These are phyloP conservation scores for Lagocephalus sceleratus DNA, from an alignment of 2,797 vertebrate species.

Conservation along the genomic window DNA sequence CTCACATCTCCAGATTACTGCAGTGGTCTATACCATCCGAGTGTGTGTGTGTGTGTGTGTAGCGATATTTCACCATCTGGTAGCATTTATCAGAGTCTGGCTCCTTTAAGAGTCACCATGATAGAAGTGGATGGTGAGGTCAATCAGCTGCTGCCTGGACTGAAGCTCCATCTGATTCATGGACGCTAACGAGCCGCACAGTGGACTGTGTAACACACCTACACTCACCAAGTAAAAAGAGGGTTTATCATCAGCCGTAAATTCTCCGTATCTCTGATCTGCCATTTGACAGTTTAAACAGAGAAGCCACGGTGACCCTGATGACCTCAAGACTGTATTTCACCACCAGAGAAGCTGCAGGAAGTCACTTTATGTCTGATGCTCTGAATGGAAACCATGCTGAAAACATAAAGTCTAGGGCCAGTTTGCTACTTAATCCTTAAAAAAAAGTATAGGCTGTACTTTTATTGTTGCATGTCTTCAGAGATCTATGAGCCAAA, in stretches of 20 bases:
- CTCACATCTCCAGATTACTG: conserved; percentile 13
- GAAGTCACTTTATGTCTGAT: conserved; percentile 14
- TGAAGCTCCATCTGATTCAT: conserved; percentile 53
- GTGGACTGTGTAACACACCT: conserved; percentile 32
- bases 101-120: conserved; percentile 58
- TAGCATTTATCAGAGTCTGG: conserved; percentile 58
- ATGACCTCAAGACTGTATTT: no score
- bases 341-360: background rate
- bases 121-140: conserved; percentile 56
- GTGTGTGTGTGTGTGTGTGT: conserved; percentile 13
- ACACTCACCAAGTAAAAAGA: background rate
- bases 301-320: no score
- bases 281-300: no score
- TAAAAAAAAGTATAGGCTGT: no score
- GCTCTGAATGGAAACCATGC: conserved; percentile 17
- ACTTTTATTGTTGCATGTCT: no score
- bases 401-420: conserved; percentile 20
- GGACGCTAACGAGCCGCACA: conserved; percentile 47
- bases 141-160: conserved; percentile 43
- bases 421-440: no score
- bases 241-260: background rate
- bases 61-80: conserved; percentile 68
- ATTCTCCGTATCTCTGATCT: no score
- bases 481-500: background rate
- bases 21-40: conserved; percentile 1